Conservation (phyloP, 2,888 invertebrate species). For the Euzophera pinguis region DNA sequence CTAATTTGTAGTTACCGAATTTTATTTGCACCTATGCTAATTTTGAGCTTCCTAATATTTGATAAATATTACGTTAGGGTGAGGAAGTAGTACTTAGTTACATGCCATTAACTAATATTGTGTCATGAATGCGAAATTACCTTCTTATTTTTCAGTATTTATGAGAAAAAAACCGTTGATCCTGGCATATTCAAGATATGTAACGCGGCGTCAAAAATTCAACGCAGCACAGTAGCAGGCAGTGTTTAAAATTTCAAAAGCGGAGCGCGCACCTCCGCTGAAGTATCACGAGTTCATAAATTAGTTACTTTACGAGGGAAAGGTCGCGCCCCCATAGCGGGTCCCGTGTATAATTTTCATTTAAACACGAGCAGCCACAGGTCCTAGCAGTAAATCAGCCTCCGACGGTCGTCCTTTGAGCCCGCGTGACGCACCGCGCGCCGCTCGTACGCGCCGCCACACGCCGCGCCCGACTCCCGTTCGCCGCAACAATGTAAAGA, state of each 20-base stretch:
- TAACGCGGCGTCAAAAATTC: slow-evolving; percentile 55
- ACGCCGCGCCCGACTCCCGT: slow-evolving; percentile 26
- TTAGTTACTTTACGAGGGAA: slow-evolving; percentile 72
- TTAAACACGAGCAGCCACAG: slow-evolving; percentile 69
- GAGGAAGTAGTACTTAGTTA: neutral
- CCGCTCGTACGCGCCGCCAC: slow-evolving; percentile 26
- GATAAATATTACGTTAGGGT: neutral
- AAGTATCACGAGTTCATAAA: slow-evolving; percentile 70
- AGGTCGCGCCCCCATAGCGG: slow-evolving; percentile 59
- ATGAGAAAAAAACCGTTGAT: slow-evolving; percentile 36
- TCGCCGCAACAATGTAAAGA: slow-evolving; percentile 69
- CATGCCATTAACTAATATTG: too few relatives aligned
- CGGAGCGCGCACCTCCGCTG: slow-evolving; percentile 54
- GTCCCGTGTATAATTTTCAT: slow-evolving; percentile 71
- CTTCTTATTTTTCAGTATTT: slow-evolving; percentile 17
- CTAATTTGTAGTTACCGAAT: slow-evolving; percentile 9
- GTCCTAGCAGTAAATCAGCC: slow-evolving; percentile 68
- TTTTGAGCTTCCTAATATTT: neutral
- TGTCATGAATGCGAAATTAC: neutral
- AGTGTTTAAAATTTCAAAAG: slow-evolving; percentile 71
- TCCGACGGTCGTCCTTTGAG: slow-evolving; percentile 55
- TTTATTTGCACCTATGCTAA: slow-evolving; percentile 3
- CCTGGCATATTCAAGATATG: slow-evolving; percentile 46
- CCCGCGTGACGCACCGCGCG: slow-evolving; percentile 33
- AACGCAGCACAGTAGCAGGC: slow-evolving; percentile 48